Percentiles rank a stretch among this genome's conserved stretches.
phyloP scores from a whole-genome alignment of 2,113 vertebrate genomes.

The Trachemys scripta region DNA sequence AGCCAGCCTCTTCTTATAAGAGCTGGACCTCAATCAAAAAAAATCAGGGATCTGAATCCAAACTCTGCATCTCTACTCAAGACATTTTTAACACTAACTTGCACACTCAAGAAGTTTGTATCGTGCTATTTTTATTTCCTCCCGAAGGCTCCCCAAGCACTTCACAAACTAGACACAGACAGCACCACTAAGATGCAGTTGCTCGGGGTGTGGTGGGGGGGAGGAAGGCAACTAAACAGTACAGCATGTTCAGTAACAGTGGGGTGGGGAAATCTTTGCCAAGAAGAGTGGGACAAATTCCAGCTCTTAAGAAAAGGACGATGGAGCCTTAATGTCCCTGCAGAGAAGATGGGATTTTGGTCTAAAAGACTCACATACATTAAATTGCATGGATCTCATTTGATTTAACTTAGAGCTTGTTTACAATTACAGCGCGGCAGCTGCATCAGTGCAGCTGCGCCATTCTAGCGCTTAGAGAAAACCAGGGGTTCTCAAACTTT shows the following conservation, averaged over 20 bases:
- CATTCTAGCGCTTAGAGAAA: neutral
- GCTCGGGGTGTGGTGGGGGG: neutral
- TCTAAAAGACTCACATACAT: neutral
- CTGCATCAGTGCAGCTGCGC: neutral
- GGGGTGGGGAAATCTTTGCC: neutral
- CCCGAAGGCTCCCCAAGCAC: neutral
- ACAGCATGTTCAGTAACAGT: neutral
- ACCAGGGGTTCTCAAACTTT: too few species aligned
- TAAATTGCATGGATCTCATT: neutral
- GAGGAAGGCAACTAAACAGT: slow-evolving; percentile 10
- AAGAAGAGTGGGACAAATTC: neutral
- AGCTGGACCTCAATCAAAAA: neutral
- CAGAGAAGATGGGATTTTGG: neutral
- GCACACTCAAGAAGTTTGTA: neutral
- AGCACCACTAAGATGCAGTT: neutral
- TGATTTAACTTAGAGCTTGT: neutral
- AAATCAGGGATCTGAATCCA: neutral
- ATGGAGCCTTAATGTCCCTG: neutral
- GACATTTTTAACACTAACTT: neutral
- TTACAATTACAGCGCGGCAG: neutral
- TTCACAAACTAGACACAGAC: neutral
- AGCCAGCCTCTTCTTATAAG: neutral
- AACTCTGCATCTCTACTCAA: neutral
- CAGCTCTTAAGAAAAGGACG: neutral
- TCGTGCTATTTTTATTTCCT: slow-evolving; percentile 11